phyloP scores from a whole-genome alignment of 2,888 invertebrate species.

The Drosophila anceps region DNA sequence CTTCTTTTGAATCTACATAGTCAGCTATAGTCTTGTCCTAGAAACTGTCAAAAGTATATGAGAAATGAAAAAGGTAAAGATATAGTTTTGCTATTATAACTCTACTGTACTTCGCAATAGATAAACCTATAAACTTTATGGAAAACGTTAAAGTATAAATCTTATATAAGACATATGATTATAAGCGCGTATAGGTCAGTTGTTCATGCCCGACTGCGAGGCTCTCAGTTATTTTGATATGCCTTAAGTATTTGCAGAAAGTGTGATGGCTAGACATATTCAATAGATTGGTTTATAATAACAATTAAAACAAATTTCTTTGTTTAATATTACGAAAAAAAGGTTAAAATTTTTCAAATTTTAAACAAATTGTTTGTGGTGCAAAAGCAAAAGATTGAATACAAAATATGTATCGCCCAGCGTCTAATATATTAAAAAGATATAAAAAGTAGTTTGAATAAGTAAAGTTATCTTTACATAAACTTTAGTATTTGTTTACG shows the following conservation, averaged over 20 bases:
- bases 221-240: background rate
- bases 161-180: too few relatives aligned
- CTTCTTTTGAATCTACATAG: too few relatives aligned
- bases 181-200: background rate
- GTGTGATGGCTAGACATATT: background rate
- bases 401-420: background rate
- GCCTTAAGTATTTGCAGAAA: background rate
- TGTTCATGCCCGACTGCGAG: background rate
- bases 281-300: slow-evolving; percentile 4
- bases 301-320: slow-evolving; percentile 2
- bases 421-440: background rate
- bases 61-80: too few relatives aligned
- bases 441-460: background rate
- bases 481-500: background rate
- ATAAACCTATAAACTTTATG: too few relatives aligned
- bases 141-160: too few relatives aligned
- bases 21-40: too few relatives aligned
- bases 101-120: too few relatives aligned
- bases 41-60: too few relatives aligned
- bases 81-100: background rate
- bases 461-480: background rate
- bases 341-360: background rate
- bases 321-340: slow-evolving; percentile 1
- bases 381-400: background rate
- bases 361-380: background rate